Base-by-base conservation (phyloP, 2,113 vertebrate genomes). In the Gobio gobio region DNA sequence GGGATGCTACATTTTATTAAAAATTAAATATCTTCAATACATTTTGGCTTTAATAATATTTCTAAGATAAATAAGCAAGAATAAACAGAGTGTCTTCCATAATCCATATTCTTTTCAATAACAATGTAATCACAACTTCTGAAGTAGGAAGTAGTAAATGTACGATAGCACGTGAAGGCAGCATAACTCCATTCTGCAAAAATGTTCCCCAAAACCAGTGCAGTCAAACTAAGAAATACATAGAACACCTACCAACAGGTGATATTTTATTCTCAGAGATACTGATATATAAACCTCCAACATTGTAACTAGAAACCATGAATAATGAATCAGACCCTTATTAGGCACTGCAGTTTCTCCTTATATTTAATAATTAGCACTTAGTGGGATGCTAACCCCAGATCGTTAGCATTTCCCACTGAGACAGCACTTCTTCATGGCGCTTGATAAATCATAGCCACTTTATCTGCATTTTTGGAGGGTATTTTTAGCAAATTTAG, bases 341-440 rank as follows among this genome's bases (percentile, higher is more conserved):
- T 45, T 66, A 80, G 59, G 18, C 12, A 78, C 22, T 1, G 6
- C 14, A 49, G n/a, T 81, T 45, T 81, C 78, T 33, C 24, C 24
- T 64, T 49, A 80, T 64, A 3, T 47, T 10, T 64, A 40, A 80
- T 80, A 81, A 81, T 81, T 81, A 81, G 9, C 61, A 81, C 43
- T 47, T 64, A 26, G 33, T 3, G 20, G 40, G 58, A 79, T 63
- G 56, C 58, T 63, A 66, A 64, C 18, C n/a, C 40, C 40, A 29
- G 59, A 66, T 66, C 1, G 24, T 33, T 49, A 49, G 61, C 40
- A 81, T 66, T 78, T 81, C 58, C 59, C 61, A 81, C 61, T 22
- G 78, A 78, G 75, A 78, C 51, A 78, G 51, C 51, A 78, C 36
- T 63, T 79, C 12, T 63, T 24, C 56, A 61, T 77, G 74, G 74